Evolutionary conservation across 2,888 invertebrate species (phyloP), one percentile per base, ranked within the genome.

Genomic region (Tipula unca): DNA sequence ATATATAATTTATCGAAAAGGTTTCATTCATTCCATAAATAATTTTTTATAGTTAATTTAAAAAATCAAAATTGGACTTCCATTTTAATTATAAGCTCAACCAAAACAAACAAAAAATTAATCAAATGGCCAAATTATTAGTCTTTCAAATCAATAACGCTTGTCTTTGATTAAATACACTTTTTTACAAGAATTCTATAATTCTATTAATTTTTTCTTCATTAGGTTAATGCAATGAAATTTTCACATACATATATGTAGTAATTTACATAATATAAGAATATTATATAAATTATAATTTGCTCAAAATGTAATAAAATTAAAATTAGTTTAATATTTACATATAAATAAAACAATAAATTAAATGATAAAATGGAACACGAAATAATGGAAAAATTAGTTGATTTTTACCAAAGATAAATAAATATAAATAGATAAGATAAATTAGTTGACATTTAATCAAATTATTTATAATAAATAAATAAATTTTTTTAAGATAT

Each of bases 371-470:
- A n/a, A n/a, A n/a, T n/a, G 17, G 3, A 20, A 17, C 5, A 48
- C 48, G 17, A 48, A 48, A 48, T 48, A 69, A 69, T 69, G 17
- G 4, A 20, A 69, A 69, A 25, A 69, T 48, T 48, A 48, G 48
- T 48, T n/a, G 8, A 48, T 25, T 69, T 69, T 25, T 69, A 69
- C 20, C n/a, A n/a, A n/a, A n/a, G n/a, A n/a, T n/a, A n/a, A n/a
- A n/a, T n/a, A n/a, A n/a, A n/a, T n/a, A n/a, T 69, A 69, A 10
- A 25, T 69, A 69, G 25, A 69, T 69, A 69, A 69, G 69, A 69
- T 69, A 69, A 69, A 69, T 69, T 69, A 69, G 69, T 69, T 69
- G 69, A 69, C 25, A 69, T 69, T 69, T 69, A 69, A 69, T 69
- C 69, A 69, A 69, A 69, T 48, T 48, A 48, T 48, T 48, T 17